Evolutionary conservation across 2,113 vertebrate species (phyloP).

Genomic region (Camelus dromedarius): DNA sequence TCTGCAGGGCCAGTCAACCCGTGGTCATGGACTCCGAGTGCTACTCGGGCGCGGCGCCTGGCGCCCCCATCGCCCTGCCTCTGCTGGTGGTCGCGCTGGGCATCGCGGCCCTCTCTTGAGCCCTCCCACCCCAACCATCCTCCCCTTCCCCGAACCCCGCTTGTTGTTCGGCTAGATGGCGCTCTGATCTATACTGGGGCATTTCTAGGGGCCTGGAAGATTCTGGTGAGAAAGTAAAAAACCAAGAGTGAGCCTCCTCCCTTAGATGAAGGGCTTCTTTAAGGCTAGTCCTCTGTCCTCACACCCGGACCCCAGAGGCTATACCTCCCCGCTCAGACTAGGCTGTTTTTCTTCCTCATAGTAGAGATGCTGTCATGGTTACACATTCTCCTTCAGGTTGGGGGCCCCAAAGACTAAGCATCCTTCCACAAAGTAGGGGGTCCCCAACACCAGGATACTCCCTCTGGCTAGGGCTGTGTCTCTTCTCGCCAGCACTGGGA

Average conservation of each 20-base stretch:
- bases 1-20: neutral
- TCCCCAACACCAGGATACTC: neutral
- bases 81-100: neutral
- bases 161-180: neutral
- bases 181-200: neutral
- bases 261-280: neutral
- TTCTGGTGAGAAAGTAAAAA: neutral
- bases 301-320: too few species aligned
- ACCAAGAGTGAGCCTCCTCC: neutral
- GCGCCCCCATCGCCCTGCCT: neutral
- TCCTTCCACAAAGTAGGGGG: neutral
- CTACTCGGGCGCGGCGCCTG: fast-evolving
- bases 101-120: fast-evolving
- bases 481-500: neutral
- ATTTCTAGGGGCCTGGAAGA: neutral
- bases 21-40: neutral
- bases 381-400: neutral
- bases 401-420: neutral
- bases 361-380: neutral
- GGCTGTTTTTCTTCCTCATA: neutral
- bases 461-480: neutral
- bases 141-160: fast-evolving
- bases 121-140: fast-evolving
- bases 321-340: neutral
- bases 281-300: neutral